Base-by-base conservation (phyloP, 2,888 invertebrate species). In the Drosophila mayaguana region DNA sequence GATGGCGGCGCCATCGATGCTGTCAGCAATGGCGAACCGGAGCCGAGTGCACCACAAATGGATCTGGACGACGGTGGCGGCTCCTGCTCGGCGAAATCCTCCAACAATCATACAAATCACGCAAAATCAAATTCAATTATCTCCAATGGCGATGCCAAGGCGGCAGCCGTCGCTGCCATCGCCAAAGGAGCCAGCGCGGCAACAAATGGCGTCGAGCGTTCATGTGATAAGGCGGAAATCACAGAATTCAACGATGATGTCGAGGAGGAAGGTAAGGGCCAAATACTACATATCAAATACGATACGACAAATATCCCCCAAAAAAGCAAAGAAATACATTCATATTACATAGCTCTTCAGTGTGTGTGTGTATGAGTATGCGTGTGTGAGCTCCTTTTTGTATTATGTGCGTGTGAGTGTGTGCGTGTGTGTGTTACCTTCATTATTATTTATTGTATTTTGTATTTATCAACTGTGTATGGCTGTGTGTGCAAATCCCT, bases 91-190 rank as follows among this genome's bases (percentile, higher is more conserved):
- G 72, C 67, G 14, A 88, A 72, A 63, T 83, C 85, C 53, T 67
- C 72, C 7, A 83, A 81, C 75, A 88, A 83, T 83, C 84, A 85
- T 70, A 82, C 87, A 71, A 89, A 89, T 88, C 91, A 91, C 82
- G 86, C 85, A 68, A 91, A 91, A 91, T 87, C 91, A 79, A 91
- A 88, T 86, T 91, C 91, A 80, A 88, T 91, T 80, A 90, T 88
- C 68, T 88, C 89, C 55, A 91, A 91, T 65, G 92, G 91, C 54
- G 91, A 90, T 77, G 91, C 90, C 7, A 88, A 84, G 75, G 67
- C 83, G 63, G 75, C 76, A 28, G 62, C 72, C 16, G 67, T 82
- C 60, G 75, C 76, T 25, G 62, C 72, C 16, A 64, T 48, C 53
- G 36, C 46, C 51, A 59, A 67, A 7, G 63, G 48, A 16, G 38